phyloP scores from a whole-genome alignment of 2,888 invertebrate genomes.

The Drosophila imparisetae region DNA sequence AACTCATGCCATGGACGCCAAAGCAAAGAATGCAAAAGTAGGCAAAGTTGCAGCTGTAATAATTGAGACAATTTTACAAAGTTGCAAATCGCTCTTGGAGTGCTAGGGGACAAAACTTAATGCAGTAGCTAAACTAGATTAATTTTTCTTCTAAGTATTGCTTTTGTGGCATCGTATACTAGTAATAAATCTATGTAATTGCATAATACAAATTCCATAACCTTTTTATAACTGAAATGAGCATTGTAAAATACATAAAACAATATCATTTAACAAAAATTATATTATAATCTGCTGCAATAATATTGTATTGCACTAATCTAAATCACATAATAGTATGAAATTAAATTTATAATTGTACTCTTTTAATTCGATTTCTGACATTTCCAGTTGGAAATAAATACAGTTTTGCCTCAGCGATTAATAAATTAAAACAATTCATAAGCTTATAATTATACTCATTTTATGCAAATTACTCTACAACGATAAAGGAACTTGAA shows the following conservation, averaged over 20 bases:
- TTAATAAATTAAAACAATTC: neutral
- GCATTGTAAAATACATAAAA: neutral
- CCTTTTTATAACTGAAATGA: neutral
- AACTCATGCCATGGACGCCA: constrained; percentile 37
- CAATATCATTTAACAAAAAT: neutral
- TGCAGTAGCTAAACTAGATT: constrained; percentile 14
- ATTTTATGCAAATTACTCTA: neutral
- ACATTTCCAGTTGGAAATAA: neutral
- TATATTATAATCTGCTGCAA: neutral
- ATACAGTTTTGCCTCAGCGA: neutral
- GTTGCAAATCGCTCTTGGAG: constrained; percentile 16
- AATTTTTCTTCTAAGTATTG: neutral
- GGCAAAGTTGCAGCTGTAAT: constrained; percentile 37
- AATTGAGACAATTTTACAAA: constrained; percentile 39
- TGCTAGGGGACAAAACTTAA: constrained; percentile 4
- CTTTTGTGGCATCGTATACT: neutral
- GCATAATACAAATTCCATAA: neutral
- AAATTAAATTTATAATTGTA: neutral
- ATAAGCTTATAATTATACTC: neutral
- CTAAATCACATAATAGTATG: neutral
- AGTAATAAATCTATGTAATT: neutral
- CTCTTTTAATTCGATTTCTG: neutral
- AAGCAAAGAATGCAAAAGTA: constrained; percentile 30
- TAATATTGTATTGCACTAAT: neutral
- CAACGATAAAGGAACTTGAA: neutral